These are phyloP conservation scores for Calameuta idolon DNA, from an alignment of 2,888 invertebrate genomes.

Conservation along the genomic window DNA sequence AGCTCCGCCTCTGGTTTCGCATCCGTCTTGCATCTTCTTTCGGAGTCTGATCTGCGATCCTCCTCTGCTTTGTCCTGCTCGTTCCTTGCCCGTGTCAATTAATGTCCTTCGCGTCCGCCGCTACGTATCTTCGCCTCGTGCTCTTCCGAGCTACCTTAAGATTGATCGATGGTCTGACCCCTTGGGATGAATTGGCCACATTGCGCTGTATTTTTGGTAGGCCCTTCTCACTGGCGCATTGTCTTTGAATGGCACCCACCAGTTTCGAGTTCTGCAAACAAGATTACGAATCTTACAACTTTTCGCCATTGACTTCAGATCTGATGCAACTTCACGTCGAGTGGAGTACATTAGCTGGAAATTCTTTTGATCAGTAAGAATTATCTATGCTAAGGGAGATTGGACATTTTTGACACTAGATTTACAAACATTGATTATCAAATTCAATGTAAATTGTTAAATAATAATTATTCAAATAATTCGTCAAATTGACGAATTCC, in stretches of 20 bases:
- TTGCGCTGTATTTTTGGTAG: conserved; percentile 45
- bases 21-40: conserved; percentile 39
- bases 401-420: no score
- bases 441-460: no score
- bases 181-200: conserved; percentile 19
- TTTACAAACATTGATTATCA: no score
- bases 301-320: no score
- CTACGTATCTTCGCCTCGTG: conserved; percentile 30
- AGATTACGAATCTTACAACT: no score
- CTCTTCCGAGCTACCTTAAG: conserved; percentile 28
- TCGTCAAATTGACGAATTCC: no score
- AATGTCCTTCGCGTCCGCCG: conserved; percentile 57
- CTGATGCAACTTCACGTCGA: no score
- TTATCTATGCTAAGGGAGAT: no score
- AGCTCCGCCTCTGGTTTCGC: conserved; percentile 58
- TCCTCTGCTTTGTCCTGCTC: conserved; percentile 32
- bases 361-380: no score
- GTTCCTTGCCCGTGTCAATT: conserved; percentile 61
- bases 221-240: conserved; percentile 16
- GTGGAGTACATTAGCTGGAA: no score
- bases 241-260: background rate
- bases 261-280: no score
- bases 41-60: conserved; percentile 32
- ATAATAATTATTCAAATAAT: no score
- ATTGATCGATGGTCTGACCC: conserved; percentile 60